These are phyloP conservation scores for Sula dactylatra DNA, from an alignment of 2,113 vertebrate genomes.

Conservation along the genomic window DNA sequence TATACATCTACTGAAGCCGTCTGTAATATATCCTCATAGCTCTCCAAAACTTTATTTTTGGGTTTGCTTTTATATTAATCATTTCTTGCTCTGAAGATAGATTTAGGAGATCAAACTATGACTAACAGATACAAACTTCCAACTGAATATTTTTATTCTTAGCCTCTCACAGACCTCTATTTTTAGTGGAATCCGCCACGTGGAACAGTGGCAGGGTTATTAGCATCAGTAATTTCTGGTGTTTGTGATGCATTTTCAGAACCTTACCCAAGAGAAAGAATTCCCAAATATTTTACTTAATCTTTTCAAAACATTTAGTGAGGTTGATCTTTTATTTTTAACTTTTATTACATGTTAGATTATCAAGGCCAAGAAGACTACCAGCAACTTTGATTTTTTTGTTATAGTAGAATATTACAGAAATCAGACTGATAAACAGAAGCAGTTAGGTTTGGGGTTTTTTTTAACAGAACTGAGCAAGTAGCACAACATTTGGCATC, in stretches of 20 bases:
- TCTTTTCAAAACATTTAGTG: not conserved
- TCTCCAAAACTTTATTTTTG: not conserved
- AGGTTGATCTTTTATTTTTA: not conserved
- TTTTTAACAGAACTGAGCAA: not conserved
- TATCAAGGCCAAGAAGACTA: not conserved
- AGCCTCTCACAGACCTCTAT: not conserved
- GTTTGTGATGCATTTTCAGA: not conserved
- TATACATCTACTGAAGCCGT: not conserved
- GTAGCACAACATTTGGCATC: not conserved
- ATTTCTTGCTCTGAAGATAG: not conserved
- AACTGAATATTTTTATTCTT: not conserved
- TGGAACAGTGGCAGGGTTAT: not conserved
- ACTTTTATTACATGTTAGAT: not conserved
- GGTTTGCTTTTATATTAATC: not conserved
- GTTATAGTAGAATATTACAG: not conserved
- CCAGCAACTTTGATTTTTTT: not conserved
- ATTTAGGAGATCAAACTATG: not conserved
- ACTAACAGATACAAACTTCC: constrained; percentile 11
- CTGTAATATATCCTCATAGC: not conserved
- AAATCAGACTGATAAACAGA: not conserved
- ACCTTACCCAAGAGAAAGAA: not conserved
- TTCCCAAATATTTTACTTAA: not conserved
- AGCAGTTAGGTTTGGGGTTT: not conserved
- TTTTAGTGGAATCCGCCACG: constrained; percentile 28
- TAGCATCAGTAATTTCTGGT: not conserved